A percentile compares a stretch with the other conserved stretches of the same genome.
Evolutionary conservation across 1,140 invertebrate genomes (phyloP).

Genomic region (Drosophila equinoxialis): DNA sequence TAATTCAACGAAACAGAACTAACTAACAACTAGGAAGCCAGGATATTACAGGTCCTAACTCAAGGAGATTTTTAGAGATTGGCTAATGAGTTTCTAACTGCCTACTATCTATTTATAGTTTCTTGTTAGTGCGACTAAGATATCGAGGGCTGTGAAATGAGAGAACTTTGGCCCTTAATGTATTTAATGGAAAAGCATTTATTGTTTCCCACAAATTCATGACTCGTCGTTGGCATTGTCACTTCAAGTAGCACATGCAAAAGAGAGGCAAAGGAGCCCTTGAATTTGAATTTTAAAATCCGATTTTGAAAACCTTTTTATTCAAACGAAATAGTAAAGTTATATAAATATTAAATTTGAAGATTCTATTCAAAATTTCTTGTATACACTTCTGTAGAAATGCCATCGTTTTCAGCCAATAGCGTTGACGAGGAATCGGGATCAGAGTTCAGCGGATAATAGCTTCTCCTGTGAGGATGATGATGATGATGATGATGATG

Average conservation of each 20-base stretch:
- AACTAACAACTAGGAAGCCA: too few relatives aligned
- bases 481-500: too few relatives aligned
- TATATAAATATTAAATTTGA: background rate
- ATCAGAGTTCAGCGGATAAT: background rate
- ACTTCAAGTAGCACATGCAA: background rate
- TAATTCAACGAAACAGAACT: background rate
- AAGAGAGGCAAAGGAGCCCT: background rate
- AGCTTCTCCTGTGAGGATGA: background rate
- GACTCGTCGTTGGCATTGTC: too few relatives aligned
- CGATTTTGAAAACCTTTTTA: background rate
- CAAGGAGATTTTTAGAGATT: too few relatives aligned
- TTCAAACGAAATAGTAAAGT: background rate
- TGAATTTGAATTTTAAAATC: background rate
- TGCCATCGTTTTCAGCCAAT: background rate
- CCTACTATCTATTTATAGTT: too few relatives aligned
- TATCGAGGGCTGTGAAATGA: too few relatives aligned
- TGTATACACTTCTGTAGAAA: background rate
- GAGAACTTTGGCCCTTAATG: too few relatives aligned
- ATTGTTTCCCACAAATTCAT: too few relatives aligned
- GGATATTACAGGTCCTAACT: too few relatives aligned
- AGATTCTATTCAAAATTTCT: background rate
- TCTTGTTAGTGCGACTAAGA: too few relatives aligned
- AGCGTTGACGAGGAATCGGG: constrained; percentile 2
- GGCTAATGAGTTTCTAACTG: too few relatives aligned
- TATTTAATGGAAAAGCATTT: too few relatives aligned